Conservation (phyloP, 2,113 vertebrate genomes). For the Girardinichthys multiradiatus region DNA sequence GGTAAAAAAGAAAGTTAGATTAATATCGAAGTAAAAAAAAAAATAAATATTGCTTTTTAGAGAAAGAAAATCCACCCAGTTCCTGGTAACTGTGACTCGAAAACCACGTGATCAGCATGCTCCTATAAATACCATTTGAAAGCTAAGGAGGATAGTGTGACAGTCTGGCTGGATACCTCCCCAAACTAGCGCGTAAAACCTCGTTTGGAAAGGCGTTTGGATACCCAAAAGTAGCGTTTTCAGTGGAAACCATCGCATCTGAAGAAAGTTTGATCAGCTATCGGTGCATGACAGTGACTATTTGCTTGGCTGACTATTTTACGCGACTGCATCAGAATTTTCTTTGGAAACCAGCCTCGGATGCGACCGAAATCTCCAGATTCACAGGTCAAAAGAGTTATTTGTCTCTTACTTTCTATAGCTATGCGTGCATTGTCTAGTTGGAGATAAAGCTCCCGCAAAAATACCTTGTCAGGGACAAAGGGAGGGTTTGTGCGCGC, state of each 20-base stretch:
- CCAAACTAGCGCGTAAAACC: slow-evolving; percentile 66
- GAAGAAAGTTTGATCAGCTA: neutral
- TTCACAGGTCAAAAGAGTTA: slow-evolving; percentile 55
- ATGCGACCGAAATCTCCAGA: slow-evolving; percentile 36
- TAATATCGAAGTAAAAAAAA: neutral
- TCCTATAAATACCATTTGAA: slow-evolving; percentile 82
- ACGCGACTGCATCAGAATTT: slow-evolving; percentile 51
- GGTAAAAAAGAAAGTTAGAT: too few relatives aligned
- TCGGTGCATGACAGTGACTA: slow-evolving; percentile 16
- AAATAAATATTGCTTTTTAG: slow-evolving; percentile 32
- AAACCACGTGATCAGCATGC: slow-evolving; percentile 77
- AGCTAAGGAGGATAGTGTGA: slow-evolving; percentile 72
- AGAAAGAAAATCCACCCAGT: slow-evolving; percentile 43
- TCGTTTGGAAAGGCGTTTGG: slow-evolving; percentile 38
- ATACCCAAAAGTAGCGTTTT: slow-evolving; percentile 37
- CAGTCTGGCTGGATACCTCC: slow-evolving; percentile 68
- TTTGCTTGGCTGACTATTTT: slow-evolving; percentile 22
- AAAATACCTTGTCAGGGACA: slow-evolving; percentile 31
- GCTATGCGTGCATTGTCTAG: slow-evolving; percentile 60
- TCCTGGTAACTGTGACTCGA: slow-evolving; percentile 78
- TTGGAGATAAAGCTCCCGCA: slow-evolving; percentile 51
- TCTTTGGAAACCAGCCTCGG: slow-evolving; percentile 28
- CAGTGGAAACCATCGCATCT: slow-evolving; percentile 1
- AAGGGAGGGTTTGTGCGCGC: slow-evolving; percentile 44
- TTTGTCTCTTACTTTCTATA: slow-evolving; percentile 43